A percentile compares a stretch with the other conserved stretches of the same genome.
These are phyloP conservation scores for Leptobrachium ailaonicum DNA, from an alignment of 2,113 vertebrate species.

Conservation along the genomic window DNA sequence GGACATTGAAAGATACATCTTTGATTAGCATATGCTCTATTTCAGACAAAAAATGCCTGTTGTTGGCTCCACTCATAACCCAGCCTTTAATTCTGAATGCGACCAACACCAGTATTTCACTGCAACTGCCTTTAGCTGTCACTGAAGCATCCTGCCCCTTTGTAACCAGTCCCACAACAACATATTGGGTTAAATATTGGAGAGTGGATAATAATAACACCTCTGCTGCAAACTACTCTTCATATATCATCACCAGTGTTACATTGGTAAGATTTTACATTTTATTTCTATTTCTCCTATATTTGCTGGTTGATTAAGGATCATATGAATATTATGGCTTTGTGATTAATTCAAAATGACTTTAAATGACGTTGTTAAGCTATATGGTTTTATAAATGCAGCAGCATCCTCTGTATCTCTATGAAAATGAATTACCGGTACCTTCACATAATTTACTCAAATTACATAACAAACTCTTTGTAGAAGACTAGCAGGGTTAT, in stretches of 20 bases:
- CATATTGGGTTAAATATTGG: slow-evolving; percentile 59
- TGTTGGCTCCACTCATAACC: slow-evolving; percentile 27
- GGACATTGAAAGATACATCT: background rate
- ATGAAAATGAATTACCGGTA: no score
- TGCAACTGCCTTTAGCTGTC: slow-evolving; percentile 57
- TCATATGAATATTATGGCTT: no score
- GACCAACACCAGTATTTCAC: slow-evolving; percentile 63
- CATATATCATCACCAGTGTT: slow-evolving; percentile 21
- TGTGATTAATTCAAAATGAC: no score
- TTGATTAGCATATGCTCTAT: slow-evolving; percentile 41
- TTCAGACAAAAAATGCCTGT: slow-evolving; percentile 67
- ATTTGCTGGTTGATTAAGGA: background rate
- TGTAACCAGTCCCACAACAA: slow-evolving; percentile 54
- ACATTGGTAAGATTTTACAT: slow-evolving; percentile 60
- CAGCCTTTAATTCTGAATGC: slow-evolving; percentile 55
- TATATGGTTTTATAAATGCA: no score
- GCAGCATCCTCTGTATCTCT: no score
- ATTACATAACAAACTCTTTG: no score
- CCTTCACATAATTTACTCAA: no score
- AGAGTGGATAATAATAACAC: slow-evolving; percentile 23
- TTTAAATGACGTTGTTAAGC: no score
- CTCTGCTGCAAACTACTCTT: slow-evolving; percentile 8
- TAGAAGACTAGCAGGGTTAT: no score
- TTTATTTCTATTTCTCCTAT: background rate
- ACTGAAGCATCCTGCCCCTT: slow-evolving; percentile 50